Percentiles rank a stretch among this genome's conserved stretches.
Conservation (phyloP, 2,888 invertebrate genomes). For the Clivina fossor region DNA sequence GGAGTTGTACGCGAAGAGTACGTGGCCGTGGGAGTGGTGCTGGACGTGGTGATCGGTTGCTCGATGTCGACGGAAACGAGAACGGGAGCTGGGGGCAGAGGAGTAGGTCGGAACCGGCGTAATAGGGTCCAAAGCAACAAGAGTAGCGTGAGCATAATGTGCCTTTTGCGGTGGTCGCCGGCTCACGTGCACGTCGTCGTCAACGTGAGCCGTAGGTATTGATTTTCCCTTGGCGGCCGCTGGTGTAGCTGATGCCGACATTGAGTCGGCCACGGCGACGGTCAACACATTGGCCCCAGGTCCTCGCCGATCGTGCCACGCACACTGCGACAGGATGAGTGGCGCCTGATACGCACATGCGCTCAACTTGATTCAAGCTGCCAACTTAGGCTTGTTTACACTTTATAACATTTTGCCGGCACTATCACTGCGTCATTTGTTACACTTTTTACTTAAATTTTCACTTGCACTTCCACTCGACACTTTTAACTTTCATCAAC, state of each 20-base stretch:
- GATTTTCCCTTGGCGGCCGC: slow-evolving; percentile 23
- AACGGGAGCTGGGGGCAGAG: slow-evolving; percentile 37
- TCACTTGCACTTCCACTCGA: slow-evolving; percentile 26
- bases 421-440: slow-evolving; percentile 22
- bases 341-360: slow-evolving; percentile 24
- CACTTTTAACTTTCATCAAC: no score
- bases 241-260: slow-evolving; percentile 38
- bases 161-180: slow-evolving; percentile 22
- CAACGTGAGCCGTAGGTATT: slow-evolving; percentile 13
- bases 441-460: no score
- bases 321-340: slow-evolving; percentile 21
- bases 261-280: slow-evolving; percentile 40
- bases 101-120: slow-evolving; percentile 57
- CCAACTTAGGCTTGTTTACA: slow-evolving; percentile 1
- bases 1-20: slow-evolving; percentile 57
- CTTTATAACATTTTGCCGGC: slow-evolving; percentile 2
- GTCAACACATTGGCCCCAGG: slow-evolving; percentile 11
- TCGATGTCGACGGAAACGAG: slow-evolving; percentile 46
- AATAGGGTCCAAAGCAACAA: slow-evolving; percentile 65
- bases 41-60: slow-evolving; percentile 43
- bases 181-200: slow-evolving; percentile 19
- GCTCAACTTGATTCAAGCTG: no score
- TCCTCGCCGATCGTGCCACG: slow-evolving; percentile 5
- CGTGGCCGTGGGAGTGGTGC: slow-evolving; percentile 56
- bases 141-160: slow-evolving; percentile 63